These are phyloP conservation scores for Hemitrygon akajei DNA, from an alignment of 2,797 vertebrate species.

Conservation along the genomic window DNA sequence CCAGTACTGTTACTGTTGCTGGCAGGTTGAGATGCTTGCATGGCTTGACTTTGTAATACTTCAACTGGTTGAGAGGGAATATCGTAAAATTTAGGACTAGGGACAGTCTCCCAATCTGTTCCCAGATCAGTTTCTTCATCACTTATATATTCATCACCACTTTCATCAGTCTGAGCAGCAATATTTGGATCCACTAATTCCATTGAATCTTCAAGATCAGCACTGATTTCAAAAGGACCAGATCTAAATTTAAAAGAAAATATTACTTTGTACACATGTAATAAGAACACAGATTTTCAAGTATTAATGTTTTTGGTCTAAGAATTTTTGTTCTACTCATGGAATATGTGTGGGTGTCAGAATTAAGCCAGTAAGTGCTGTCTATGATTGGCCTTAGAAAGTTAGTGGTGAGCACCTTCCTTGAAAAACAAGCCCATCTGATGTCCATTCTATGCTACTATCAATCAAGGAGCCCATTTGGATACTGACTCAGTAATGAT, in stretches of 20 bases:
- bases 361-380: no score
- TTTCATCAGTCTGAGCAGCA: slow-evolving; percentile 74
- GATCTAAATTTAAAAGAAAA: slow-evolving; percentile 60
- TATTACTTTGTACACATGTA: neutral
- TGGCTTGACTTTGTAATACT: slow-evolving; percentile 79
- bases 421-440: no score
- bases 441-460: no score
- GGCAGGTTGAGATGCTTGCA: slow-evolving; percentile 73
- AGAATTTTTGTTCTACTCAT: neutral
- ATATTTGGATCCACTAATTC: slow-evolving; percentile 88
- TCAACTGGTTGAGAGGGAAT: slow-evolving; percentile 92
- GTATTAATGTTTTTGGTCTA: neutral
- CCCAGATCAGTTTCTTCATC: slow-evolving; percentile 94
- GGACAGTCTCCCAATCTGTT: slow-evolving; percentile 95
- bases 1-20: slow-evolving; percentile 68
- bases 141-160: slow-evolving; percentile 76
- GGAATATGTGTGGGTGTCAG: no score
- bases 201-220: slow-evolving; percentile 91
- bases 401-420: no score
- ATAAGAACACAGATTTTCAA: neutral
- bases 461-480: no score
- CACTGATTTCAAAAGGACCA: slow-evolving; percentile 83
- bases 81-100: slow-evolving; percentile 90
- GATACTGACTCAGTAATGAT: no score
- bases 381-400: no score